Evolutionary conservation across 2,113 vertebrate genomes (phyloP), one percentile per base, ranked within the genome.

Genomic region (Cygnus buccinator): DNA sequence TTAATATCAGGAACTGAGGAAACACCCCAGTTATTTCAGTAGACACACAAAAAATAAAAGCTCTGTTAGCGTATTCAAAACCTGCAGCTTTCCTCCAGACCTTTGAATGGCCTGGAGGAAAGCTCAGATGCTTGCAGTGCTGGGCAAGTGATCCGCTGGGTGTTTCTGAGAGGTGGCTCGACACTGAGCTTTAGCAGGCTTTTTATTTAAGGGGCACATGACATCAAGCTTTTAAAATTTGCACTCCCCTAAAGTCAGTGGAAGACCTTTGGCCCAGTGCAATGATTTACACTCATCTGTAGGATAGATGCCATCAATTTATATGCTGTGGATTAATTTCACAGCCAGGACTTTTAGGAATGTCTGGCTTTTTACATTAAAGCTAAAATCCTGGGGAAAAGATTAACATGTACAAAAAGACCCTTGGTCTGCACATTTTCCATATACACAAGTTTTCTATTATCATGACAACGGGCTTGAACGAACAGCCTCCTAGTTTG

Each of bases 111-210:
- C 41, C 48, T n/a, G 55, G 54, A 44, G 73, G 35, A 63, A 73
- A 55, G 61, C 80, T 67, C 46, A 62, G 67, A 43, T 54, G 67
- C 31, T 46, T 35, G 54, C 67, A 20, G 46, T 50, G 70, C 73
- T 0, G 8, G 15, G 37, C 29, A 9, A 39, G 31, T 5, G 37
- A 66, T 14, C 39, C 1, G 3, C 28, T 39, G 20, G 17, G 26
- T 37, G 14, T 37, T 75, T 52, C 76, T 18, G 39, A 67, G 79
- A 26, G 44, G 29, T 14, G 37, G 35, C 75, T 84, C 7, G 11
- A 14, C 29, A 11, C 14, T 6, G 20, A 59, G 41, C 66, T n/a
- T 9, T 5, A 25, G 44, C 80, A 66, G 33, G 31, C 25, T 59
- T 54, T 48, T 25, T 46, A 25, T 41, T 54, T 35, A 25, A 90